phyloP scores from a whole-genome alignment of 2,113 vertebrate species.

The Lates calcarifer region DNA sequence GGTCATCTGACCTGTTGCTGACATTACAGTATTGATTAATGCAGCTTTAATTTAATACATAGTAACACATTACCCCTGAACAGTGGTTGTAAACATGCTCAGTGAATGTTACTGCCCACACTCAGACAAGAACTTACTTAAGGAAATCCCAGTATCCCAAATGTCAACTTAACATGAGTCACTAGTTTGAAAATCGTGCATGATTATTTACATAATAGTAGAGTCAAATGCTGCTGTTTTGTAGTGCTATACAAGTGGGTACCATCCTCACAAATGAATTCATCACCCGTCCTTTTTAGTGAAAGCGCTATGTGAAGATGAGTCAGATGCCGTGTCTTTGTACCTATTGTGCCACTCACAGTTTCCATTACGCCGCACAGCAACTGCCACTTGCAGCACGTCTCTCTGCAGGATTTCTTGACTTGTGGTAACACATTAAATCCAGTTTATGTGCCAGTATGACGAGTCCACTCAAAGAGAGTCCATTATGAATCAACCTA shows the following conservation, averaged over 20 bases:
- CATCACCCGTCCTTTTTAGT: slow-evolving; percentile 31
- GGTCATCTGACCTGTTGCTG: not conserved
- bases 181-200: not conserved
- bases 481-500: not conserved
- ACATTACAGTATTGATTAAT: not conserved
- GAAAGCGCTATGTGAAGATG: slow-evolving; percentile 41
- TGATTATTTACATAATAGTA: slow-evolving; percentile 4
- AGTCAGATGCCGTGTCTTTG: slow-evolving; percentile 52
- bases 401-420: slow-evolving; percentile 17
- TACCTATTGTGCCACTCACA: slow-evolving; percentile 46
- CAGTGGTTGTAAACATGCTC: not conserved
- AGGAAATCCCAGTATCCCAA: not conserved
- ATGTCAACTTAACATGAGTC: not conserved
- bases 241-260: not conserved
- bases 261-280: slow-evolving; percentile 6
- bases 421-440: slow-evolving; percentile 18
- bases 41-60: not conserved
- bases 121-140: not conserved
- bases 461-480: slow-evolving; percentile 7
- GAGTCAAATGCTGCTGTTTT: slow-evolving; percentile 7
- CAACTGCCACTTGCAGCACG: slow-evolving; percentile 22
- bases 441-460: not conserved
- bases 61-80: not conserved
- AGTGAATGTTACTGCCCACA: not conserved
- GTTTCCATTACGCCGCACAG: slow-evolving; percentile 57